Conservation (phyloP, 1,140 invertebrate species). For the Dinoponera quadriceps region DNA sequence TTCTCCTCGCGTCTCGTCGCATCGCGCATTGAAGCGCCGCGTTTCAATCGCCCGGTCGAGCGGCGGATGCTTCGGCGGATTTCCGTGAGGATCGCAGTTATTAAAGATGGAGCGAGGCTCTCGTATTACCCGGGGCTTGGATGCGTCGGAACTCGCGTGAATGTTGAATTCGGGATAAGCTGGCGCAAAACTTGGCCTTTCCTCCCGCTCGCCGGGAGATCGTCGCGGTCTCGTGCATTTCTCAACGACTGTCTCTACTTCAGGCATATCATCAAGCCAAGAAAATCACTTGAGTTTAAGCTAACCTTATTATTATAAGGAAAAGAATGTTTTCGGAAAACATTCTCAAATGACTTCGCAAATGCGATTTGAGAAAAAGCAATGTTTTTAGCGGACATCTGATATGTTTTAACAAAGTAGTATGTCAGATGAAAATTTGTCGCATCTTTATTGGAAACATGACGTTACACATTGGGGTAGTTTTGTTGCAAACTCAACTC, state of each 20-base stretch:
- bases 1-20: neutral
- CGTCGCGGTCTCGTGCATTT: no score
- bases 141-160: neutral
- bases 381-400: no score
- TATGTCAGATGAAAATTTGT: no score
- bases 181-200: neutral
- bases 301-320: no score
- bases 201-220: conserved; percentile 18
- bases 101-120: conserved; percentile 17
- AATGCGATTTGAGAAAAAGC: neutral
- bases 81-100: neutral
- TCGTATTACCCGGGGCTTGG: neutral
- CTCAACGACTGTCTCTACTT: no score
- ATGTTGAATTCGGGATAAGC: conserved; percentile 36
- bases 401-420: no score
- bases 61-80: conserved; percentile 14
- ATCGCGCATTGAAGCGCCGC: neutral
- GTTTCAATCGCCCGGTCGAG: neutral
- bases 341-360: no score
- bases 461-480: no score
- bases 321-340: neutral
- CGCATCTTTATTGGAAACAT: no score
- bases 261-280: no score
- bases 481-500: neutral
- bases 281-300: no score